Conservation (phyloP, 2,888 invertebrate genomes). For the Hypena proboscidalis region DNA sequence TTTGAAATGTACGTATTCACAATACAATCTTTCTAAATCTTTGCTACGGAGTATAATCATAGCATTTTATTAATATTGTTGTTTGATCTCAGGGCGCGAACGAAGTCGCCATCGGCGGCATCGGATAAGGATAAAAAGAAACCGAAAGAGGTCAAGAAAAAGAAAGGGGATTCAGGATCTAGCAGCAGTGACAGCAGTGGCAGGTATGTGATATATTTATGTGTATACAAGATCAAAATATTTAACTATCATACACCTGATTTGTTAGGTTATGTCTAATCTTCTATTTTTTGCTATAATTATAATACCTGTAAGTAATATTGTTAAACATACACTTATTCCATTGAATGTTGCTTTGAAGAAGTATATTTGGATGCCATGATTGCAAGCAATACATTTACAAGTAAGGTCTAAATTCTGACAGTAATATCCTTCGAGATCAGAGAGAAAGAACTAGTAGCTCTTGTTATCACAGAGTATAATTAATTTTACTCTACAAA, state of each 20-base stretch:
- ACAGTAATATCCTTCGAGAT: too few species aligned
- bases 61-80: slow-evolving; percentile 8
- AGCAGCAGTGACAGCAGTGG: slow-evolving; percentile 93
- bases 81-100: slow-evolving; percentile 87
- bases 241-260: background rate
- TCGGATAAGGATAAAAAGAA: slow-evolving; percentile 91
- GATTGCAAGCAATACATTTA: too few species aligned
- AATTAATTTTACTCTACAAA: too few species aligned
- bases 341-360: too few species aligned
- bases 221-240: background rate
- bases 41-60: too few species aligned
- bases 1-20: slow-evolving; percentile 1
- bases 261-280: slow-evolving; percentile 28
- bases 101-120: slow-evolving; percentile 89
- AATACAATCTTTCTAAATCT: too few species aligned
- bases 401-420: too few species aligned
- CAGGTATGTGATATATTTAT: slow-evolving; percentile 70
- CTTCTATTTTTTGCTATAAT: slow-evolving; percentile 15
- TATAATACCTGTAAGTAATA: too few species aligned
- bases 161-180: slow-evolving; percentile 89
- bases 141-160: slow-evolving; percentile 84
- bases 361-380: too few species aligned
- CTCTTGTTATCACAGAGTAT: too few species aligned
- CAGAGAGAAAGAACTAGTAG: too few species aligned
- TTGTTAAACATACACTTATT: too few species aligned